Evolutionary conservation across 2,888 invertebrate species (phyloP), one percentile per base, ranked within the genome.

Genomic region (Acleris laterana): DNA sequence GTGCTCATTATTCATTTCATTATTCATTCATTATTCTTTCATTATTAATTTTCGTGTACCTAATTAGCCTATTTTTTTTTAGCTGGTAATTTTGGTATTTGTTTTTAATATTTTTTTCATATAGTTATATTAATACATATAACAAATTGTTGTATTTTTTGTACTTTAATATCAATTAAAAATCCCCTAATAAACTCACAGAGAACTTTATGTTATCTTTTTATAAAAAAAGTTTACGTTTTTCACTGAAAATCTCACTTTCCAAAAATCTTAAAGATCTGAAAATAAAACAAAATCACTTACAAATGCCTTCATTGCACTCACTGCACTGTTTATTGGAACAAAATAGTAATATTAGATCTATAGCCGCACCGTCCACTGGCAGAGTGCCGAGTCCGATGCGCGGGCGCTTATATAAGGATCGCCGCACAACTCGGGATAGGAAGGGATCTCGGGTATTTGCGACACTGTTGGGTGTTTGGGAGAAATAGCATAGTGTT

Each of bases 221-320:
- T 6, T 7, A 28, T 7, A 6, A 1, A 7, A 9, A 7, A 1
- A 28, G 28, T 28, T 7, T 32, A 32, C 32, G 9, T 7, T 25
- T 25, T 25, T 25, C 25, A 25, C 25, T 25, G 16, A n/a, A 57
- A 46, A 25, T 25, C 13, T 46, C 25, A 52, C 28, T 52, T 38
- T 32, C 20, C 44, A 16, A 57, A 57, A 25, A 32, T 49, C 28
- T 5, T 19, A 44, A n/a, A 60, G 20, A 1, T 50, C 42, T 44
- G 50, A 60, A 42, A 20, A 51, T 55, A 7, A 56, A 64, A 64
- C 38, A 3, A 63, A 48, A 72, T 61, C 74, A 90, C 90, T 91
- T 90, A 90, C 90, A 75, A 88, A 87, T 67, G 82, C 76, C 87
- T 85, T 90, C 90, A 90, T 82, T 72, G 69, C 75, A 78, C 71